A percentile compares a stretch with the other conserved stretches of the same genome.
Evolutionary conservation across 2,113 vertebrate genomes (phyloP).

Genomic region (Psephotus haematonotus): DNA sequence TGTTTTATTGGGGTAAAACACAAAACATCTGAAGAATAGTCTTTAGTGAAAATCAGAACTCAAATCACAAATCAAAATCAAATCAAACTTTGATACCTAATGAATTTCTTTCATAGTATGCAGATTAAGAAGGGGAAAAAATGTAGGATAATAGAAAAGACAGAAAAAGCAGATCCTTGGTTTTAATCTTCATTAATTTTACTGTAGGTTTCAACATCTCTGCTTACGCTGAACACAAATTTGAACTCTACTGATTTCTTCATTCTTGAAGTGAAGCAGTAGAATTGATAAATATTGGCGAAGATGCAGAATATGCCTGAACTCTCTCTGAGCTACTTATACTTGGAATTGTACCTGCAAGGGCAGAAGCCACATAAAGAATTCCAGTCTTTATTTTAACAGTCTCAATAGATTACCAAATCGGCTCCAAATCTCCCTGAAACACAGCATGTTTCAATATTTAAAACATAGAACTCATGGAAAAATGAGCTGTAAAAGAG

Average conservation of each 20-base stretch:
- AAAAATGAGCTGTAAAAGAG: background rate
- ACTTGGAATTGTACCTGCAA: background rate
- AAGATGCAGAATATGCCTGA: background rate
- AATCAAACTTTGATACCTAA: constrained; percentile 10
- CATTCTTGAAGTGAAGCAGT: background rate
- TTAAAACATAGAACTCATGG: background rate
- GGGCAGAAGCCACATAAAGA: background rate
- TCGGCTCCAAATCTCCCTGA: background rate
- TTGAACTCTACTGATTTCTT: background rate
- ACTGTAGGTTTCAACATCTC: background rate
- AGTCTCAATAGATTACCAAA: background rate
- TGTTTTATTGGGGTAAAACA: constrained; percentile 43
- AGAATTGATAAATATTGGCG: background rate
- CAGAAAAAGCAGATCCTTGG: background rate
- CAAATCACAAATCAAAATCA: background rate
- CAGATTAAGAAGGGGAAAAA: background rate
- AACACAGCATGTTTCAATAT: background rate
- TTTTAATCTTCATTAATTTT: constrained; percentile 3
- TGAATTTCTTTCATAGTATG: constrained; percentile 23
- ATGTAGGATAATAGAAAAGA: background rate
- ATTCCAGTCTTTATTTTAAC: background rate
- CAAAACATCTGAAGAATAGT: constrained; percentile 5
- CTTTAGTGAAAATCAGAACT: constrained; percentile 37
- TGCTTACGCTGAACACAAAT: background rate
- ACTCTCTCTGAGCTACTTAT: background rate